Evolutionary conservation across 2,113 vertebrate genomes (phyloP).

Genomic region (Prunella fulvescens): DNA sequence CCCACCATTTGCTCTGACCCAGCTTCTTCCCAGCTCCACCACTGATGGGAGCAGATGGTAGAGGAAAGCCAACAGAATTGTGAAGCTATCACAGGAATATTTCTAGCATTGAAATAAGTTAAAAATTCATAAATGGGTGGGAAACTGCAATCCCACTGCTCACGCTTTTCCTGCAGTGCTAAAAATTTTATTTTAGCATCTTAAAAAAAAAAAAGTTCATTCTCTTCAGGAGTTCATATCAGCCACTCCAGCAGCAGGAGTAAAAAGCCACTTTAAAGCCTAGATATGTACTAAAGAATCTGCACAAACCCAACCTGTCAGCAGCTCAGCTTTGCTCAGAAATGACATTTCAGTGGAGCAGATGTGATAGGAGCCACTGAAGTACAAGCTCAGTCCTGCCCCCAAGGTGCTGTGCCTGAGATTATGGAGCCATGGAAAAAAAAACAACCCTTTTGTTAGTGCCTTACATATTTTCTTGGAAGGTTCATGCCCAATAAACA

Average conservation of each 20-base stretch:
- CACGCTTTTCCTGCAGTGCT: neutral
- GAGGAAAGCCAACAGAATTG: neutral
- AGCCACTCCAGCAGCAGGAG: neutral
- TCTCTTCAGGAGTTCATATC: neutral
- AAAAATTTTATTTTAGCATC: neutral
- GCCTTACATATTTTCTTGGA: neutral
- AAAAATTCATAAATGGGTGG: neutral
- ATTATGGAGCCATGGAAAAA: neutral
- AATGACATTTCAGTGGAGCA: neutral
- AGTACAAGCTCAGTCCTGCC: neutral
- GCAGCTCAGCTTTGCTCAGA: neutral
- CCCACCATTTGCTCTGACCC: rapidly evolving
- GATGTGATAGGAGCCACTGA: neutral
- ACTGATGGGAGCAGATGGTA: neutral
- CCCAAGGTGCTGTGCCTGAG: neutral
- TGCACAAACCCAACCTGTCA: neutral
- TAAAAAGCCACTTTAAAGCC: neutral
- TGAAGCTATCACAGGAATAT: neutral
- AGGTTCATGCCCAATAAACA: constrained; percentile 13
- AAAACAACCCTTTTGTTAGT: neutral
- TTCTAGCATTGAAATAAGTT: neutral
- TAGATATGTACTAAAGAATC: neutral
- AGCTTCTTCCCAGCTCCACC: neutral
- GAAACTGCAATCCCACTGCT: neutral
- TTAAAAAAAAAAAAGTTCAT: neutral